Evolutionary conservation across 1,140 invertebrate genomes (phyloP), one percentile per base, ranked within the genome.

Genomic region (Nixonia krombeini): DNA sequence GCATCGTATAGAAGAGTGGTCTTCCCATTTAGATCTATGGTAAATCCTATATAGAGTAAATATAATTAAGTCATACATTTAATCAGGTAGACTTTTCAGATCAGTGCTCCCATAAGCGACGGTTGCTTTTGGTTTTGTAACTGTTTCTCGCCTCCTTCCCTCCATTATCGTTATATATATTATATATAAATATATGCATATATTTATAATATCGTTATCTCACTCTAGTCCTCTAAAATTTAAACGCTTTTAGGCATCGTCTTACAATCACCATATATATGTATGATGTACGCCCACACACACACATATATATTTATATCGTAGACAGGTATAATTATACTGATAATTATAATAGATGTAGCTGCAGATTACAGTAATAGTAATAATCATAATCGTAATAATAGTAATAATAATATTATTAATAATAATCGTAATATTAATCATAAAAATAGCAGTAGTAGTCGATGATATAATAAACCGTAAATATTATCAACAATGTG

Each of bases 61-160:
- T 82, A 83, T 75, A 84, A 84, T 84, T 83, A 83, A 84, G 79
- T 78, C 82, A 84, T 84, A 84, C 81, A 83, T 84, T 84, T 84
- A 84, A 84, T 84, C 82, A 84, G 82, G 82, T 84, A 84, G 79
- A 84, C 79, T 82, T 81, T 83, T 84, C 82, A 83, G 82, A 80
- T 74, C 59, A 59, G 72, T 76, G 74, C 76, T 80, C 81, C 81
- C 74, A 62, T 56, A 62, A 69, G 65, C 74, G 75, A 70, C 31
- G 28, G 18, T 38, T 33, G 21, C 17, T n/a, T 51, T 53, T 40
- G 62, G 49, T 69, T 56, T 61, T 56, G n/a, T n/a, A n/a, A n/a
- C n/a, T n/a, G n/a, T n/a, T n/a, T n/a, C n/a, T 56, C 12, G 17
- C 46, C 16, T 66, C 58, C 53, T 63, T 61, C 50, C 71, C 45